These are phyloP conservation scores for Lasaia peninsularis DNA, from an alignment of 1,140 invertebrate genomes.

Conservation along the genomic window DNA sequence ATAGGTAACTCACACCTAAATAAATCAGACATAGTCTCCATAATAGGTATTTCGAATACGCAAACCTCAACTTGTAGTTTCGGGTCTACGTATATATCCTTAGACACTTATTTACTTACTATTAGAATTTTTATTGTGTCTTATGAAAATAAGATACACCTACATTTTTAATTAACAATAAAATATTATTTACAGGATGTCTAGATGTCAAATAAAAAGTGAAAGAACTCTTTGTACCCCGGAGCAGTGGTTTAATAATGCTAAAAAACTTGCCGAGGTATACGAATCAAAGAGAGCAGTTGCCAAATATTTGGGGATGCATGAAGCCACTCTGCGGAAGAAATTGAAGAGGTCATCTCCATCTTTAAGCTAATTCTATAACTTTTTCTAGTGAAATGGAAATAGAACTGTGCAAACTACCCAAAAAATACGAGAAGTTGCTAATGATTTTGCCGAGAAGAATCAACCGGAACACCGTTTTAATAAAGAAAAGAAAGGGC, in stretches of 20 bases:
- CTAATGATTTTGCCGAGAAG: not conserved
- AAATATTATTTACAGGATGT: slow-evolving; percentile 11
- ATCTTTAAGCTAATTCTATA: not conserved
- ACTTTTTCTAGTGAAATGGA: not conserved
- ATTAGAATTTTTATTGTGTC: too few species aligned
- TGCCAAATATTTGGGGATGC: slow-evolving; percentile 4
- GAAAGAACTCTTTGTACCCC: slow-evolving; percentile 13
- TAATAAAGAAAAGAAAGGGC: not conserved
- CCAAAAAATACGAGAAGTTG: slow-evolving; percentile 1
- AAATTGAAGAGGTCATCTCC: slow-evolving; percentile 11
- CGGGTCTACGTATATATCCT: slow-evolving; percentile 25
- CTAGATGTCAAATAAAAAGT: slow-evolving; percentile 15
- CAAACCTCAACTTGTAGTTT: slow-evolving; percentile 12
- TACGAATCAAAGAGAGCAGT: slow-evolving; percentile 17
- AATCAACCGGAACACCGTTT: not conserved
- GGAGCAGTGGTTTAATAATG: slow-evolving; percentile 9
- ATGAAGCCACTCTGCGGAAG: slow-evolving; percentile 14
- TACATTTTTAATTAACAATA: not conserved
- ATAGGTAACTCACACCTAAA: slow-evolving; percentile 12
- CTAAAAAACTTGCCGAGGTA: not conserved
- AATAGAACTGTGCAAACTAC: not conserved
- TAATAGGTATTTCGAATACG: slow-evolving; percentile 17
- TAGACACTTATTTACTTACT: too few species aligned
- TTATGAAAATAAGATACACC: too few species aligned
- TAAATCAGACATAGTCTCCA: slow-evolving; percentile 16